Base-by-base conservation (phyloP, 2,113 vertebrate species). In the Cervus canadensis region DNA sequence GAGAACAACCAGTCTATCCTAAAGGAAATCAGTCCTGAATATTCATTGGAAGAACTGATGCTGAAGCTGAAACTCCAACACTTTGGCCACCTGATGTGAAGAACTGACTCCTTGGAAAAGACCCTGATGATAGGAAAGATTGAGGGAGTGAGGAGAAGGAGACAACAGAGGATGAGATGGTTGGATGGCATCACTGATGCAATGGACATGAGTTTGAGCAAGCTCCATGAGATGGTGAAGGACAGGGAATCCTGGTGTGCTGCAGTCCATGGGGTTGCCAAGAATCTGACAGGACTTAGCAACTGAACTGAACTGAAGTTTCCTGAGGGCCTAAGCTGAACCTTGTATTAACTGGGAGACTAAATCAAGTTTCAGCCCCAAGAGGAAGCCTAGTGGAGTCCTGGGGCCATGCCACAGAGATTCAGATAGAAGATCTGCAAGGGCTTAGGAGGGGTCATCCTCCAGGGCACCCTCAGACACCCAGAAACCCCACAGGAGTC, bases 341-440 rank as follows among this genome's bases (percentile, higher is more conserved):
- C 33, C 26, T 60, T 62, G 17, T 0, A 33, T 83, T 50, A 87
- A 8, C 14, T 62, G 15, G 30, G 14, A 92, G 1, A 52, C 10
- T 15, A 57, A 71, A 30, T n/a, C 33, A 25, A 16, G 13, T 6
- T 45, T 16, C 54, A 60, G 28, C 7, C 52, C 43, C 21, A 25
- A 28, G 11, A 62, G 30, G 2, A 26, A 28, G 11, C 13, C 14
- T 23, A 11, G 7, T 33, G 15, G 11, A 60, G 26, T 9, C n/a
- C 5, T 19, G 6, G 3, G 64, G 17, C 13, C 7, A 6, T 2
- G 15, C 17, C 30, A 13, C 21, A 36, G 25, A 21, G n/a, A n/a
- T 13, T 25, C 71, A 84, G 48, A 13, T 0, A 1, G 28, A 59
- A 71, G 12, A 45, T 12, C 10, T 43, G 4, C 0, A 0, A 54